A percentile compares a stretch with the other conserved stretches of the same genome.
These are phyloP conservation scores for Diarsia mendica DNA, from an alignment of 2,888 invertebrate genomes.

Conservation along the genomic window DNA sequence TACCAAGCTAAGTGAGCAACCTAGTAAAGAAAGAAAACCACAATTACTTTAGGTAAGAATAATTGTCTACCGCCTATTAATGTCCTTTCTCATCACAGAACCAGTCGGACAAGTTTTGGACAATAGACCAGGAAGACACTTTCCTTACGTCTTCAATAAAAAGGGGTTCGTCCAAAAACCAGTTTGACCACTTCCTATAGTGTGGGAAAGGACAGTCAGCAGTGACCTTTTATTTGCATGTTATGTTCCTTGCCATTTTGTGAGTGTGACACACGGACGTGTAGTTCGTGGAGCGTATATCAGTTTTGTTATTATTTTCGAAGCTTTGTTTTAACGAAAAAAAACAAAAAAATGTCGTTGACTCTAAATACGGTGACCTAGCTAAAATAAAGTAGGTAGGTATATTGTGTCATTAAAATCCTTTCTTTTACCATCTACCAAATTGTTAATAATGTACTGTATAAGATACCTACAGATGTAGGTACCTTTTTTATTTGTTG, in stretches of 20 bases:
- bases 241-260: slow-evolving; percentile 46
- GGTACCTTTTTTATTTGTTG: no score
- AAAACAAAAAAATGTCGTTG: no score
- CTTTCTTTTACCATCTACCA: no score
- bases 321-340: no score
- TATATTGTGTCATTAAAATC: no score
- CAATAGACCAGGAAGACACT: slow-evolving; percentile 83
- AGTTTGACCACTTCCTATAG: slow-evolving; percentile 81
- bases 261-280: slow-evolving; percentile 47
- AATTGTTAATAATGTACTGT: no score
- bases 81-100: slow-evolving; percentile 65
- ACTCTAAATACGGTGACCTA: no score
- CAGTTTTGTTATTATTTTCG: background rate
- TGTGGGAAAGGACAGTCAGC: slow-evolving; percentile 84
- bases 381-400: no score
- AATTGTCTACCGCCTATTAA: slow-evolving; percentile 3
- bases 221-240: slow-evolving; percentile 87
- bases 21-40: no score
- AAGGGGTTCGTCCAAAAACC: slow-evolving; percentile 85
- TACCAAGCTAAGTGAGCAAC: background rate
- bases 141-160: slow-evolving; percentile 73
- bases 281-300: slow-evolving; percentile 23
- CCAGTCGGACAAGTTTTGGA: slow-evolving; percentile 87
- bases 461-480: no score
- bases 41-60: slow-evolving; percentile 5